phyloP scores from a whole-genome alignment of 2,113 vertebrate species.

The Dicerorhinus sumatrensis region DNA sequence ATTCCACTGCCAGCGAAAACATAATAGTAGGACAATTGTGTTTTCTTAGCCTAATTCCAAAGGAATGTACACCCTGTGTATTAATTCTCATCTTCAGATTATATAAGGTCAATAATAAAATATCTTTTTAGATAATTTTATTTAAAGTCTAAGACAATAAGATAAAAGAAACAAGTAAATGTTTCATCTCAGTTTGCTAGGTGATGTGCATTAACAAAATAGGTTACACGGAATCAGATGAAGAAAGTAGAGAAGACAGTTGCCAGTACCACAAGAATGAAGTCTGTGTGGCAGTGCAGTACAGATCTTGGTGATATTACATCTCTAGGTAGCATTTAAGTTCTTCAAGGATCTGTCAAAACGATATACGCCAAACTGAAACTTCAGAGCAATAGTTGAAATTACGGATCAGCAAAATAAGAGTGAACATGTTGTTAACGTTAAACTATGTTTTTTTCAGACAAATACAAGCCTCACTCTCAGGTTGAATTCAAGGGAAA shows the following conservation, averaged over 20 bases:
- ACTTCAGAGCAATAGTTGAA: constrained; percentile 5
- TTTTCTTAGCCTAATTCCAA: neutral
- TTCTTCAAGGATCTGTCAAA: constrained; percentile 33
- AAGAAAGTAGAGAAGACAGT: neutral
- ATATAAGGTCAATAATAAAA: neutral
- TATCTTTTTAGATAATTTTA: neutral
- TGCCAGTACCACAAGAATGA: neutral
- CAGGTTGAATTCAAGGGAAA: neutral
- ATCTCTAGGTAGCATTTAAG: neutral
- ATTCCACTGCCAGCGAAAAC: neutral
- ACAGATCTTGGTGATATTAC: neutral
- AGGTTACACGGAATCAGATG: neutral
- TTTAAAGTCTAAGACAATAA: neutral
- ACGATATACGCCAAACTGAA: neutral
- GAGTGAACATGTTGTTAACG: neutral
- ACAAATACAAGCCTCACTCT: neutral
- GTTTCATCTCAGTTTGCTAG: neutral
- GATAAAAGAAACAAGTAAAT: neutral
- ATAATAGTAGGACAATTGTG: neutral
- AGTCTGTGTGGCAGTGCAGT: neutral
- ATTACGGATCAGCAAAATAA: neutral
- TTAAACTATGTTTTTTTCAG: neutral
- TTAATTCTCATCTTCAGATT: neutral
- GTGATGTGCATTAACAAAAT: neutral
- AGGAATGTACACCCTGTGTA: neutral